These are phyloP conservation scores for Drosophila obscura DNA, from an alignment of 1,140 invertebrate genomes.

Conservation along the genomic window DNA sequence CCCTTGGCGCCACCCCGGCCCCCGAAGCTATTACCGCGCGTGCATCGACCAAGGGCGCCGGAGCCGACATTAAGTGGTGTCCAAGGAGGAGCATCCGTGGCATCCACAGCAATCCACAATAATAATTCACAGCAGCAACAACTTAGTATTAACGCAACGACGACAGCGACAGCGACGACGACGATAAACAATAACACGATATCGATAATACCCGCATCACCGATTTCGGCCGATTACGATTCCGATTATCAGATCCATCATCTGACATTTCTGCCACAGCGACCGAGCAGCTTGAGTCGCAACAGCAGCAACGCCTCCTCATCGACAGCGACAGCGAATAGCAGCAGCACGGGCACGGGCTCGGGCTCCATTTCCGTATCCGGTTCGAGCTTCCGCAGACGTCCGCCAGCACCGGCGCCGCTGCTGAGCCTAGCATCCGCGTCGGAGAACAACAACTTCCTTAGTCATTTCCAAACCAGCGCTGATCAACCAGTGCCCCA, in stretches of 20 bases:
- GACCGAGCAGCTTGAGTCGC: slow-evolving; percentile 74
- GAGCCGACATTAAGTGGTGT: slow-evolving; percentile 83
- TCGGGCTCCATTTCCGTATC: slow-evolving; percentile 56
- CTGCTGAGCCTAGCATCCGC: slow-evolving; percentile 21
- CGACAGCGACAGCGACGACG: slow-evolving; percentile 28
- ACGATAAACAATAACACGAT: slow-evolving; percentile 64
- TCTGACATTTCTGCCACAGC: slow-evolving; percentile 78
- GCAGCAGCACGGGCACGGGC: slow-evolving; percentile 56
- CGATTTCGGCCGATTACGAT: slow-evolving; percentile 57
- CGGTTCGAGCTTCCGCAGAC: slow-evolving; percentile 76
- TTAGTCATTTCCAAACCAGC: slow-evolving; percentile 81
- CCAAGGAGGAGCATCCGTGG: slow-evolving; percentile 16
- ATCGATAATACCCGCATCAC: slow-evolving; percentile 63
- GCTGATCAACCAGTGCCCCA: slow-evolving; percentile 67
- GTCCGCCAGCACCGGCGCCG: slow-evolving; percentile 24
- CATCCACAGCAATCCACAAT: slow-evolving; percentile 57
- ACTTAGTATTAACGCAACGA: slow-evolving; percentile 53
- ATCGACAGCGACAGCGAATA: slow-evolving; percentile 67
- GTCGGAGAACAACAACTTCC: slow-evolving; percentile 71
- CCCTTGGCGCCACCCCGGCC: slow-evolving; percentile 87
- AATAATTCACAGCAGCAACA: slow-evolving; percentile 53
- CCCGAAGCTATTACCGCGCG: slow-evolving; percentile 87
- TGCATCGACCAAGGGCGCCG: slow-evolving; percentile 85
- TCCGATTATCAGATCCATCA: slow-evolving; percentile 78
- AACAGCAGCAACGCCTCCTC: slow-evolving; percentile 77